Evolutionary conservation across 2,113 vertebrate species (phyloP), one percentile per base, ranked within the genome.

Genomic region (Callipepla squamata): DNA sequence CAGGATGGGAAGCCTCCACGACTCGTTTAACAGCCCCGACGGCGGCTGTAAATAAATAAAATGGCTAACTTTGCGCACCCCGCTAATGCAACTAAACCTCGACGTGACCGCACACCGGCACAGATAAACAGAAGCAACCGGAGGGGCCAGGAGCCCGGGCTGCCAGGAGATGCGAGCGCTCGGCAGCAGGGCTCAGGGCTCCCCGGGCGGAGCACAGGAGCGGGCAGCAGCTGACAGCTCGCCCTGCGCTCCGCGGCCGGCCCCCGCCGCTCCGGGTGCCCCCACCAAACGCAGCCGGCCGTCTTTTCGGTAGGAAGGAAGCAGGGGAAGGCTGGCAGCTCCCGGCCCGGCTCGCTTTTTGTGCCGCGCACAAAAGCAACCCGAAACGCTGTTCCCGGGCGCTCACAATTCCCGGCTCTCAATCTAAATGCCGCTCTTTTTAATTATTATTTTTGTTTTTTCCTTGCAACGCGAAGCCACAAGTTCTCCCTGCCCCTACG

Each of bases 1-100:
- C 68, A 80, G 87, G 40, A 78, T 63, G 78, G 85, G 82, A 85
- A 94, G 72, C 94, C 89, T 45, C 75, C 65, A 85, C 30, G 65
- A 8, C 78, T 73, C 53, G 72, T 58, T 67, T 5, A 83, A n/a
- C 65, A 62, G 50, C 70, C 65, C 74, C 70, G 61, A 67, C 38
- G 74, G 30, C 17, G 70, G 70, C 25, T 36, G 42, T 26, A 69
- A 83, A 83, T 62, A 76, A 85, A 82, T 40, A 47, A 20, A 74
- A 18, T 34, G 61, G 58, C 82, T 69, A 25, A 36, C 62, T 91
- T 85, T n/a, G 70, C 40, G 77, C 89, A 87, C 13, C 7, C 20
- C 32, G 4, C 34, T 5, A 77, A 66, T 81, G 82, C n/a, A 30
- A 11, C 51, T 65, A 36, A 61, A 82, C 30, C 26, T 25, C 34